Evolutionary conservation across 2,888 invertebrate genomes (phyloP).

Genomic region (Lasius fuliginosus): DNA sequence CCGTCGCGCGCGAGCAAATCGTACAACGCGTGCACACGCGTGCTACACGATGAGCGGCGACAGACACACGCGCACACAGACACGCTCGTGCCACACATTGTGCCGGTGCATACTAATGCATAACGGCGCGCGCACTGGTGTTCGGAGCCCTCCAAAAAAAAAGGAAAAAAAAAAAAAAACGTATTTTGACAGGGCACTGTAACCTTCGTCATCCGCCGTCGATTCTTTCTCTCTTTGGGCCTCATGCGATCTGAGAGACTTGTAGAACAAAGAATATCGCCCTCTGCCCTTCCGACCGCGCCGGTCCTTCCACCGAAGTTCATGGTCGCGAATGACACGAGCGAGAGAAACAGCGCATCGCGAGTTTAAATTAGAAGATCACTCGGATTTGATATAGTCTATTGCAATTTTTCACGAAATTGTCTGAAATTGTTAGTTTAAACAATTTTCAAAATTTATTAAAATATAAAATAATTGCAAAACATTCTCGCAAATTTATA

Average conservation of each 20-base stretch:
- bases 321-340: conserved; percentile 35
- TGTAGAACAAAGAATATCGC: conserved; percentile 64
- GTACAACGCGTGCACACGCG: conserved; percentile 43
- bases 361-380: conserved; percentile 10
- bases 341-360: conserved; percentile 15
- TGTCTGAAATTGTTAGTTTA: neutral
- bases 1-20: conserved; percentile 55
- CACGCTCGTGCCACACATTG: conserved; percentile 17
- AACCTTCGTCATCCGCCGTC: conserved; percentile 79
- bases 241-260: conserved; percentile 58
- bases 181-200: conserved; percentile 82
- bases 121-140: conserved; percentile 78
- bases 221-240: conserved; percentile 68
- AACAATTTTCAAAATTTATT: neutral
- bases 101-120: conserved; percentile 71
- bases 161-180: conserved; percentile 72
- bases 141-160: conserved; percentile 66
- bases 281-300: conserved; percentile 48
- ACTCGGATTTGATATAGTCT: neutral
- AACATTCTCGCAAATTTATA: too few species aligned
- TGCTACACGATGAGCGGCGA: conserved; percentile 42
- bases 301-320: conserved; percentile 13
- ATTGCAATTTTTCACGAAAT: neutral
- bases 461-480: too few species aligned
- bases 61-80: neutral